A percentile compares a stretch with the other conserved stretches of the same genome.
These are phyloP conservation scores for Sebastes iracundus DNA, from an alignment of 2,797 vertebrate species.

Conservation along the genomic window DNA sequence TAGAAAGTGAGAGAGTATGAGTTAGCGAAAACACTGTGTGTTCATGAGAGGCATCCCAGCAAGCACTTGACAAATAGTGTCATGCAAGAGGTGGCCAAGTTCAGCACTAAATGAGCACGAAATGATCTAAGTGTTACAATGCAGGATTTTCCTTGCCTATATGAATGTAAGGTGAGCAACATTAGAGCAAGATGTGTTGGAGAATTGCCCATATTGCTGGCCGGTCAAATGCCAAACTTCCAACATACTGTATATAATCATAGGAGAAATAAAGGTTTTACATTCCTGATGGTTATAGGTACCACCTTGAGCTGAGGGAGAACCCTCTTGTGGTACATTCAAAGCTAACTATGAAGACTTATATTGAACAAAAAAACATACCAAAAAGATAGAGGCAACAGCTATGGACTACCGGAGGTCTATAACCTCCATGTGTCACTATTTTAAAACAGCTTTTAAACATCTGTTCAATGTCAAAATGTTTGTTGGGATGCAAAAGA, in stretches of 20 bases:
- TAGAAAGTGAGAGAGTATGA: constrained; percentile 59
- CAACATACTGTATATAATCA: not conserved
- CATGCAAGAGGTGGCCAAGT: not conserved
- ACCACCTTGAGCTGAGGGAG: not conserved
- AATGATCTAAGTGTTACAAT: not conserved
- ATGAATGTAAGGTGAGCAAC: not conserved
- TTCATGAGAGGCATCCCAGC: constrained; percentile 71
- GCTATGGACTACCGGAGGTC: not conserved
- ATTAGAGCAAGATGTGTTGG: not conserved
- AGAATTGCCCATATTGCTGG: not conserved
- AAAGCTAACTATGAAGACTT: not conserved
- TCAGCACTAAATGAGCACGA: not conserved
- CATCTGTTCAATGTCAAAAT: constrained; percentile 40
- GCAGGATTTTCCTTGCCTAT: not conserved
- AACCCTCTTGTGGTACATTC: not conserved
- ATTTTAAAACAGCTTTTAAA: not conserved
- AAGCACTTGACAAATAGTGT: constrained; percentile 59
- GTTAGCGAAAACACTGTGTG: constrained; percentile 57
- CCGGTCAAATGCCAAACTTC: not conserved
- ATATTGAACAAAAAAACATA: not conserved
- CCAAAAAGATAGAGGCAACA: not conserved
- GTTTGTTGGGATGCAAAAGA: constrained; percentile 75
- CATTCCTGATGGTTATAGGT: not conserved
- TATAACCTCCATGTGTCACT: not conserved
- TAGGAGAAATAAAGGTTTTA: not conserved